Evolutionary conservation across 2,797 vertebrate species (phyloP).

Genomic region (Ambastaia sidthimunki): DNA sequence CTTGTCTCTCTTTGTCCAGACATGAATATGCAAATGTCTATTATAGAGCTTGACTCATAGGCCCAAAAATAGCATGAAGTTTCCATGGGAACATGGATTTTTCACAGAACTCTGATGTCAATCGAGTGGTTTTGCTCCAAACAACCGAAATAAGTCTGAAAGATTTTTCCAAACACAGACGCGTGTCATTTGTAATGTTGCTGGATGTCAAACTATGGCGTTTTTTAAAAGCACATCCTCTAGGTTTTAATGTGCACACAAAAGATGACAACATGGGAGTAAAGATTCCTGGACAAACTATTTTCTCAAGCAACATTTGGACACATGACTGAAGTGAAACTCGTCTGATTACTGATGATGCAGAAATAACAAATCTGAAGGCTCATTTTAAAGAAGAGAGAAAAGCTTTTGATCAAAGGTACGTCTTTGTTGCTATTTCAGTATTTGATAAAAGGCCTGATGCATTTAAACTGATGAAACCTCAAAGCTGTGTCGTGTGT

Average conservation of each 20-base stretch:
- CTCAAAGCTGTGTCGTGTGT: neutral
- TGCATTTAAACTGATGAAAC: neutral
- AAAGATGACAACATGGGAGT: neutral
- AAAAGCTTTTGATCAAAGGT: slow-evolving; percentile 13
- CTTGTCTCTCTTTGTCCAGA: slow-evolving; percentile 47
- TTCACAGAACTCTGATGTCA: slow-evolving; percentile 54
- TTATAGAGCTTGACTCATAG: slow-evolving; percentile 45
- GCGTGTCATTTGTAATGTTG: neutral
- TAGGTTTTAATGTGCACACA: neutral
- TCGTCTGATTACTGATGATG: neutral
- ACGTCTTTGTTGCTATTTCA: slow-evolving; percentile 3
- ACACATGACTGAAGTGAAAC: neutral
- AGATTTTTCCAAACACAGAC: slow-evolving; percentile 6
- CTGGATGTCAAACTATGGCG: neutral
- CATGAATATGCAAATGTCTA: slow-evolving; percentile 59
- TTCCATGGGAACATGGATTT: slow-evolving; percentile 63
- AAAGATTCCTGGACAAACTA: neutral
- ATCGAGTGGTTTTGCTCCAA: slow-evolving; percentile 34
- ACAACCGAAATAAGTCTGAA: slow-evolving; percentile 36
- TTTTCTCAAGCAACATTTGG: slow-evolving; percentile 9
- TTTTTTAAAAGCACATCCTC: neutral
- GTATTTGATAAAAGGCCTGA: slow-evolving; percentile 9
- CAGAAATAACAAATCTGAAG: neutral
- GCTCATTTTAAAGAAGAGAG: neutral
- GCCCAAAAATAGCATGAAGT: slow-evolving; percentile 63